These are phyloP conservation scores for Megaceryle maxima DNA, from an alignment of 2,113 vertebrate genomes.

Conservation along the genomic window DNA sequence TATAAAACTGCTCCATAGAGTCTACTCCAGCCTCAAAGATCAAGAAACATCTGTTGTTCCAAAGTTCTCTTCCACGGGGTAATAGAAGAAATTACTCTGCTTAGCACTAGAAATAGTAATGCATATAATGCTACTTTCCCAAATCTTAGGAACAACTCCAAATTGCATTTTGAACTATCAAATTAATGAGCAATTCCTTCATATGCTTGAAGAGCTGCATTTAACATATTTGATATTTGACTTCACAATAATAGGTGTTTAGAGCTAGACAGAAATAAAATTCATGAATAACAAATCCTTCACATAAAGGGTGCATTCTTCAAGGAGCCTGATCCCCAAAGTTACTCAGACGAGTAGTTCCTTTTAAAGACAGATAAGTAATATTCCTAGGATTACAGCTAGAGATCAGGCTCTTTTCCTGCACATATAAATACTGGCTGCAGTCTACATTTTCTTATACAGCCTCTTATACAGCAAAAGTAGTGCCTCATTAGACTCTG, in stretches of 20 bases:
- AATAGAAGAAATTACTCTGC: neutral
- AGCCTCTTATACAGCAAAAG: neutral
- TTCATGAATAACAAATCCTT: neutral
- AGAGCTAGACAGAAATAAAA: neutral
- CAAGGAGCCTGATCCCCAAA: neutral
- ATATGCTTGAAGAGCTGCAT: neutral
- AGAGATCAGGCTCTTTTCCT: neutral
- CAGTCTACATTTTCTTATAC: neutral
- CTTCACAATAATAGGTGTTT: neutral
- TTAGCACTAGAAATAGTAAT: neutral
- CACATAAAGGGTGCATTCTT: neutral
- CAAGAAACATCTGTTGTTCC: neutral
- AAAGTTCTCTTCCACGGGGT: neutral
- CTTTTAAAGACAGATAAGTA: neutral
- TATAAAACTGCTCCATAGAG: neutral
- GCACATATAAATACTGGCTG: neutral
- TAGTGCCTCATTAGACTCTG: conserved; percentile 19
- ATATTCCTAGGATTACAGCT: neutral
- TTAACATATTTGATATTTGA: neutral
- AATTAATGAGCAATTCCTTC: neutral
- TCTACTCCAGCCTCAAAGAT: neutral
- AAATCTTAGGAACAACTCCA: neutral
- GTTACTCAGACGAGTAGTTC: neutral
- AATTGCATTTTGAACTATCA: neutral
- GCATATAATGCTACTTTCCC: neutral